These are phyloP conservation scores for Xestia sexstrigata DNA, from an alignment of 2,888 invertebrate genomes.

Conservation along the genomic window DNA sequence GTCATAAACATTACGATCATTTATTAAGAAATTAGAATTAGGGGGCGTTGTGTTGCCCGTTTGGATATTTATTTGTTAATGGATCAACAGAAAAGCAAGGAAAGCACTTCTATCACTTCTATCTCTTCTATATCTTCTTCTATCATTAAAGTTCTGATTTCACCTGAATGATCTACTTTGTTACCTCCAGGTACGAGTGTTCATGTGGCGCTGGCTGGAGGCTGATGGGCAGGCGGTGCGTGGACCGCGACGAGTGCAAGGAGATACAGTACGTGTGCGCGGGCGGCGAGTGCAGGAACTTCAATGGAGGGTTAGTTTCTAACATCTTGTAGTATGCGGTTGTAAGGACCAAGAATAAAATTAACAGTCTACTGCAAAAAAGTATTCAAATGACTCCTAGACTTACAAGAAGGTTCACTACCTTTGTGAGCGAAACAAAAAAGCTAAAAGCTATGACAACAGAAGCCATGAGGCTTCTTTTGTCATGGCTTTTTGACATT, in stretches of 20 bases:
- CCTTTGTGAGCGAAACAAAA: background rate
- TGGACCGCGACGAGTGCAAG: conserved; percentile 95
- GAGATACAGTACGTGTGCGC: conserved; percentile 94
- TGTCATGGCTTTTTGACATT: too few relatives aligned
- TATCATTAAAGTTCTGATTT: background rate
- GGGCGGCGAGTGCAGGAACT: conserved; percentile 95
- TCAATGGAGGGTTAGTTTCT: conserved; percentile 92
- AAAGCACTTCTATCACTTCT: too few relatives aligned
- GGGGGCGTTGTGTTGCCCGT: background rate
- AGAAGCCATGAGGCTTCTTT: too few relatives aligned
- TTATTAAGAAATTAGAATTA: background rate
- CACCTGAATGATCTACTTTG: background rate
- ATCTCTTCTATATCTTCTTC: too few relatives aligned
- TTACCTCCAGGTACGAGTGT: conserved; percentile 88
- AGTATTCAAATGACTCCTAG: background rate
- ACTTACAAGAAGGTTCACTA: background rate
- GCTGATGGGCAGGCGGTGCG: conserved; percentile 90
- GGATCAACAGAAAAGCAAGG: background rate
- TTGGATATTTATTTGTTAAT: background rate
- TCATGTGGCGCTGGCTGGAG: conserved; percentile 95
- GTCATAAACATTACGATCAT: too few relatives aligned
- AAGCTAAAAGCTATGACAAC: too few relatives aligned
- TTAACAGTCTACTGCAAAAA: background rate
- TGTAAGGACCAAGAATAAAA: background rate
- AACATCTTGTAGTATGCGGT: background rate